Evolutionary conservation across 2,797 vertebrate genomes (phyloP).

Genomic region (Enteromius mattozi): DNA sequence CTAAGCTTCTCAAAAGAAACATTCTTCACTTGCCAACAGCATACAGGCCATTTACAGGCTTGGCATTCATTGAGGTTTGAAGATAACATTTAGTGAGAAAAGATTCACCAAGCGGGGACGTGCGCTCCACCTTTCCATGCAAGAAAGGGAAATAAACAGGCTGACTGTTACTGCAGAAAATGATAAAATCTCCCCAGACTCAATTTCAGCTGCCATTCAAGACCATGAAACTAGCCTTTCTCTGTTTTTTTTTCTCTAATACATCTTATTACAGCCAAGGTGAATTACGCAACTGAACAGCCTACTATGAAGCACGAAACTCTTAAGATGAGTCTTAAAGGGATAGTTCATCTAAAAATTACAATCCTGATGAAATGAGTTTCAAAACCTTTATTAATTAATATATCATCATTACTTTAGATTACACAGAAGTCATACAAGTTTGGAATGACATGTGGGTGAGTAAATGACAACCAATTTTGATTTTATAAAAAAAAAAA

Average conservation of each 20-base stretch:
- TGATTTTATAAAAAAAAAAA: too few species aligned
- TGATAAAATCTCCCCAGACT: slow-evolving; percentile 56
- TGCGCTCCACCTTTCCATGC: slow-evolving; percentile 30
- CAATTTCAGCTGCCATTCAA: slow-evolving; percentile 56
- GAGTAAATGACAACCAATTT: background rate
- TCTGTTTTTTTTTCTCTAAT: slow-evolving; percentile 39
- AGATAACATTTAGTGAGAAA: slow-evolving; percentile 60
- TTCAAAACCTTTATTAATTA: background rate
- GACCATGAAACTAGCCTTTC: slow-evolving; percentile 35
- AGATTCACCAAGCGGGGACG: slow-evolving; percentile 45
- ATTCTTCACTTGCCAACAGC: slow-evolving; percentile 54
- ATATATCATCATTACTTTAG: background rate
- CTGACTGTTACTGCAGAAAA: slow-evolving; percentile 45
- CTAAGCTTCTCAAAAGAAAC: slow-evolving; percentile 49
- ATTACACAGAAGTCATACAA: too few species aligned
- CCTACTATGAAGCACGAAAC: background rate
- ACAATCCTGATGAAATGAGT: background rate
- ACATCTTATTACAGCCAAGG: slow-evolving; percentile 41
- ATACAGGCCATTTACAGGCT: slow-evolving; percentile 55
- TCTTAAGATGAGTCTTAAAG: background rate
- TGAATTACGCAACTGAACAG: slow-evolving; percentile 35
- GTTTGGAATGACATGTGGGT: background rate
- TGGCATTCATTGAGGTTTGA: slow-evolving; percentile 58
- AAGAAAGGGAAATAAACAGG: slow-evolving; percentile 58
- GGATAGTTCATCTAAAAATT: background rate